Evolutionary conservation across 1,140 invertebrate genomes (phyloP).

Genomic region (Diachasma alloeum): DNA sequence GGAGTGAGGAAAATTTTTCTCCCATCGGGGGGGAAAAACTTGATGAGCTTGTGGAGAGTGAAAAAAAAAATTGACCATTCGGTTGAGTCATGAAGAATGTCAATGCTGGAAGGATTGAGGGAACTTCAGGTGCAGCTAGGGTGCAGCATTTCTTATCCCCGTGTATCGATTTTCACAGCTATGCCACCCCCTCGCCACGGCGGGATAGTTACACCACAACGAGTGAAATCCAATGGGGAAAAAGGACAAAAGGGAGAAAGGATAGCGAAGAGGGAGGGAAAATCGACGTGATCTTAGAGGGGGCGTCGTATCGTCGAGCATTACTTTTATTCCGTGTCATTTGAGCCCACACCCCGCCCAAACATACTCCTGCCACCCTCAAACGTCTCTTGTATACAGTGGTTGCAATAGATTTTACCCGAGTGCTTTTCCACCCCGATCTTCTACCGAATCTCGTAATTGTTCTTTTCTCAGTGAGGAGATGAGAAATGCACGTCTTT

Average conservation of each 20-base stretch:
- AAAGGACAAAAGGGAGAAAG: conserved; percentile 28
- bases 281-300: conserved; percentile 37
- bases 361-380: conserved; percentile 24
- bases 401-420: conserved; percentile 31
- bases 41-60: background rate
- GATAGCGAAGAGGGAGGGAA: conserved; percentile 21
- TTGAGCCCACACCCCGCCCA: conserved; percentile 60
- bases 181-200: conserved; percentile 35
- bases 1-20: background rate
- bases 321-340: conserved; percentile 68
- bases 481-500: conserved; percentile 22
- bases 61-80: background rate
- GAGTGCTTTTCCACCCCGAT: conserved; percentile 27
- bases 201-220: background rate
- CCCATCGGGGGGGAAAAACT: background rate
- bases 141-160: conserved; percentile 52
- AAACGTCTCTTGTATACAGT: background rate
- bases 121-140: conserved; percentile 28
- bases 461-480: conserved; percentile 11
- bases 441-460: background rate
- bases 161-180: conserved; percentile 56
- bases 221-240: conserved; percentile 9
- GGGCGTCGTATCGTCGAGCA: conserved; percentile 51
- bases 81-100: too few relatives aligned
- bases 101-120: conserved; percentile 1